These are phyloP conservation scores for Silurus asotus DNA, from an alignment of 2,113 vertebrate genomes.

Conservation along the genomic window DNA sequence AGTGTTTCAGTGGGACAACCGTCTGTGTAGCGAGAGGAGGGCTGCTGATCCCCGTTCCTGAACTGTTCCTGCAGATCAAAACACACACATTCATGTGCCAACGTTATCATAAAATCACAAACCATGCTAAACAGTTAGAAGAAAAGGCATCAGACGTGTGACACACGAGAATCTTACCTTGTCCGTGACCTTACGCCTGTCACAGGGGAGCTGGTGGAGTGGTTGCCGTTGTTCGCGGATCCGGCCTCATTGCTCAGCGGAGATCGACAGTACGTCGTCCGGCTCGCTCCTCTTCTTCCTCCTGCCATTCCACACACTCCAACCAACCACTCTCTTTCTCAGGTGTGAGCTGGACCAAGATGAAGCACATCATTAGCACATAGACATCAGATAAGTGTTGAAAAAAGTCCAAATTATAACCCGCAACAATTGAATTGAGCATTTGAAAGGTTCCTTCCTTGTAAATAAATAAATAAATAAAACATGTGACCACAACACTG, in stretches of 20 bases:
- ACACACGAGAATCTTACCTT: constrained; percentile 69
- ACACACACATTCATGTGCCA: not conserved
- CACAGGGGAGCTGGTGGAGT: constrained; percentile 84
- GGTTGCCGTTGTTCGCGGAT: constrained; percentile 78
- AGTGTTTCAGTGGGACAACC: constrained; percentile 90
- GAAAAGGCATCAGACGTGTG: not conserved
- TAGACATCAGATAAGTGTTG: not conserved
- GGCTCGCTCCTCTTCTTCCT: constrained; percentile 92
- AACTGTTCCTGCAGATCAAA: constrained; percentile 79
- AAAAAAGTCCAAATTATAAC: not conserved
- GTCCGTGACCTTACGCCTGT: constrained; percentile 89
- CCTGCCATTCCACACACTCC: constrained; percentile 81
- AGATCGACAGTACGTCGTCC: constrained; percentile 89
- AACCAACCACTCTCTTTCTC: constrained; percentile 17
- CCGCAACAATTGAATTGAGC: not conserved
- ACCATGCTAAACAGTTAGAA: no score
- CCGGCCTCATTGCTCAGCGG: constrained; percentile 87
- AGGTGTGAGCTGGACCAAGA: not conserved
- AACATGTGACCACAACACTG: no score
- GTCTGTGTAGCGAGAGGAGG: constrained; percentile 92
- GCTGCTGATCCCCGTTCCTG: constrained; percentile 89
- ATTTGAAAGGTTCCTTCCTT: not conserved
- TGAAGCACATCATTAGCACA: constrained; percentile 7
- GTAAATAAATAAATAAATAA: not conserved
- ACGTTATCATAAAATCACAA: not conserved